Conservation (phyloP, 1,140 invertebrate species). For the honey bee (Apis mellifera) region DNA sequence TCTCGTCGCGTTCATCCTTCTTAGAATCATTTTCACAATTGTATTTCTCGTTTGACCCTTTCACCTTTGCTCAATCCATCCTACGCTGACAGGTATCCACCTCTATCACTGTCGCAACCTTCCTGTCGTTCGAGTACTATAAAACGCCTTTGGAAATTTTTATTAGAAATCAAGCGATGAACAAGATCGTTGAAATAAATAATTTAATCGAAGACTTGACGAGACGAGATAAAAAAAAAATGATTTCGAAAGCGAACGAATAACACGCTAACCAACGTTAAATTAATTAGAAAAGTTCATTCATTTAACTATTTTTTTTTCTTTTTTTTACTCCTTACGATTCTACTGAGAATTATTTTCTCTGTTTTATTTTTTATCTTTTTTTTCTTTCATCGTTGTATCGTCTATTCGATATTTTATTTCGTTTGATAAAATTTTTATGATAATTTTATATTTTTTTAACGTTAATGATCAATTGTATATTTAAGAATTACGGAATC, state of each 20-base stretch:
- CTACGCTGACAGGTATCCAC: neutral
- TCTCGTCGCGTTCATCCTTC: no score
- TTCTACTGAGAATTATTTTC: neutral
- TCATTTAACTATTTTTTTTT: slow-evolving; percentile 10
- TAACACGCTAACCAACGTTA: neutral
- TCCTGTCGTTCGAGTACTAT: neutral
- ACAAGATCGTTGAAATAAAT: neutral
- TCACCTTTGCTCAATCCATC: neutral
- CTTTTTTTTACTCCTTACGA: neutral
- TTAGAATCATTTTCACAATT: neutral
- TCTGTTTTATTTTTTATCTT: neutral
- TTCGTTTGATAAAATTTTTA: neutral
- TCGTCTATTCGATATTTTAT: slow-evolving; percentile 5
- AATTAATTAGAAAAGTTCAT: slow-evolving; percentile 20
- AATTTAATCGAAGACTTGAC: neutral
- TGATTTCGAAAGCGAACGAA: slow-evolving; percentile 2
- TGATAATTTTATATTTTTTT: no score
- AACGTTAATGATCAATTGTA: no score
- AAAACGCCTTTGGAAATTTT: neutral
- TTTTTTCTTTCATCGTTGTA: slow-evolving; percentile 20
- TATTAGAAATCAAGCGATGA: neutral
- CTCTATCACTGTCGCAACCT: neutral
- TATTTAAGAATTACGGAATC: no score
- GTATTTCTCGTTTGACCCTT: no score
- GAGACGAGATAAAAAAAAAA: neutral